A percentile compares a stretch with the other conserved stretches of the same genome.
Evolutionary conservation across 1,140 invertebrate species (phyloP).

Genomic region (Rhyacophila brunnea): DNA sequence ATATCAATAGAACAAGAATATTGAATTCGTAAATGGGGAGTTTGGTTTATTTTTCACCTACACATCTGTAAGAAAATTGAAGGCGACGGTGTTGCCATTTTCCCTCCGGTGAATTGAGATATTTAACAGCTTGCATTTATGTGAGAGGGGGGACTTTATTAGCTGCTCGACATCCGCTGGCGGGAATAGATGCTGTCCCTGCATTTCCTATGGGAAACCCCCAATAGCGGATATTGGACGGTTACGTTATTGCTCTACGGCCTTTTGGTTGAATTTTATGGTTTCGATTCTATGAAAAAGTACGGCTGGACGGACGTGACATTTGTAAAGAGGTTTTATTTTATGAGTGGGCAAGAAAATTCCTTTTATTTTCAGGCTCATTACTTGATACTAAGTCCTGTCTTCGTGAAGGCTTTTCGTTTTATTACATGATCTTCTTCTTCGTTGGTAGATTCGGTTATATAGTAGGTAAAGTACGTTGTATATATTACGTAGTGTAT

Average conservation of each 20-base stretch:
- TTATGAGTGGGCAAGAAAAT: neutral
- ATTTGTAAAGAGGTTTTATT: neutral
- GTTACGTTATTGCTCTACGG: constrained; percentile 11
- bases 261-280: constrained; percentile 26
- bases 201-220: constrained; percentile 9
- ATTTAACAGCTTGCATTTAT: constrained; percentile 36
- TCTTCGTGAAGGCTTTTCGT: no score
- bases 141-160: constrained; percentile 29
- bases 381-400: no score
- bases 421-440: no score
- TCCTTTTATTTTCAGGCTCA: no score
- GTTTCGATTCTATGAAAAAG: neutral
- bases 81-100: neutral
- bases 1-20: constrained; percentile 25
- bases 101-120: constrained; percentile 21
- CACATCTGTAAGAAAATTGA: neutral
- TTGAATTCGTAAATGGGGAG: constrained; percentile 27
- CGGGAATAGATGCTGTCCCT: constrained; percentile 23
- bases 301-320: neutral
- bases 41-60: no score
- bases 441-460: no score
- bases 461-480: no score
- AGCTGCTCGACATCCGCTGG: constrained; percentile 25
- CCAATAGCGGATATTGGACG: constrained; percentile 24
- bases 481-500: no score